These are phyloP conservation scores for Drosophila ambigua DNA, from an alignment of 1,140 invertebrate genomes.

Conservation along the genomic window DNA sequence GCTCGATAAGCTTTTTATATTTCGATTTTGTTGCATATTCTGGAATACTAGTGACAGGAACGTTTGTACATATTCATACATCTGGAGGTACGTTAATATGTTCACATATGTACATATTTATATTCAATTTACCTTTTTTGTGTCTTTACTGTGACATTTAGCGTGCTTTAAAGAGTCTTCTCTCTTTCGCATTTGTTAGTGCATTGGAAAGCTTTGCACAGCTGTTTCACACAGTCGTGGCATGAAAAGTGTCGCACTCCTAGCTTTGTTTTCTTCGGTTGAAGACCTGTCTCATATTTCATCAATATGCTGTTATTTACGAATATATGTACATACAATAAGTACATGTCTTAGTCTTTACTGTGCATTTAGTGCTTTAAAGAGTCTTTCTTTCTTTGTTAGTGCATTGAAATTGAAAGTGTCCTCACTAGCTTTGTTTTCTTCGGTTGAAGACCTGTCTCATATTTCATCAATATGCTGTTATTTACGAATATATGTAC, in stretches of 20 bases:
- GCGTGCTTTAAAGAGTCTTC: slow-evolving; percentile 15
- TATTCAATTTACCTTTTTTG: slow-evolving; percentile 8
- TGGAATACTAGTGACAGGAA: no score
- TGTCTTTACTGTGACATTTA: slow-evolving; percentile 53
- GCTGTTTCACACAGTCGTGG: slow-evolving; percentile 58
- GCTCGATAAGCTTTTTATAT: no score
- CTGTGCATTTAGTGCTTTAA: no score
- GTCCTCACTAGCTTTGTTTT: no score
- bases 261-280: slow-evolving; percentile 1
- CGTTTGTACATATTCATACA: slow-evolving; percentile 1
- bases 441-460: neutral
- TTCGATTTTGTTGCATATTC: no score
- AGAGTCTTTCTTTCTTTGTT: no score
- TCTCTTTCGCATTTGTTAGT: slow-evolving; percentile 22
- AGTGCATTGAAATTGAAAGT: no score
- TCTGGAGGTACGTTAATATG: no score
- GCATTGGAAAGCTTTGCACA: slow-evolving; percentile 48
- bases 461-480: neutral
- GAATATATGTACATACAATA: no score
- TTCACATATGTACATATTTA: neutral
- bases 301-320: no score
- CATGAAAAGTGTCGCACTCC: slow-evolving; percentile 3
- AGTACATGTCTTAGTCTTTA: no score
- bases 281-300: neutral
- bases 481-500: no score